Conservation (phyloP, 2,797 vertebrate species). For the Melanogrammus aeglefinus region DNA sequence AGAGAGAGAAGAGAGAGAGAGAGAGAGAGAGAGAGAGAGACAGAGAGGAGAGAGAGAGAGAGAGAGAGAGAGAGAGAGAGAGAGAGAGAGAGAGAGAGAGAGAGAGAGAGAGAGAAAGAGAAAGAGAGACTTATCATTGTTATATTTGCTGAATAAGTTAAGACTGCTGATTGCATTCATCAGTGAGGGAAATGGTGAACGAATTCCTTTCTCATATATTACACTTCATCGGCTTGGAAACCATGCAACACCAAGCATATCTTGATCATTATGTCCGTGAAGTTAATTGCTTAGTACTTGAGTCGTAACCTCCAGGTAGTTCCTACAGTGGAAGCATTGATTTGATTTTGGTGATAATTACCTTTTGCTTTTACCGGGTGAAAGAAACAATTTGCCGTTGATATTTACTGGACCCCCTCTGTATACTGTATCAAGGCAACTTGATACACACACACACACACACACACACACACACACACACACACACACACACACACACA, state of each 20-base stretch:
- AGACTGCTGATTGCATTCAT: slow-evolving; percentile 16
- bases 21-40: slow-evolving; percentile 18
- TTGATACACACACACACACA: too few species aligned
- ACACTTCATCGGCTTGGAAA: slow-evolving; percentile 28
- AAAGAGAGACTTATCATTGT: slow-evolving; percentile 18
- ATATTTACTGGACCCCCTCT: neutral
- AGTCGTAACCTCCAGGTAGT: slow-evolving; percentile 35
- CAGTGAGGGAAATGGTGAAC: slow-evolving; percentile 10
- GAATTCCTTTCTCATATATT: slow-evolving; percentile 13
- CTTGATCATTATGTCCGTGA: slow-evolving; percentile 36
- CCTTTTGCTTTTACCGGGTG: neutral
- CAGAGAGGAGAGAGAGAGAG: too few species aligned
- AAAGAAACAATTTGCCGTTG: neutral
- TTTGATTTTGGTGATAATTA: neutral
- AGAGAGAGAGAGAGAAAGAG: slow-evolving; percentile 25
- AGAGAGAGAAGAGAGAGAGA: slow-evolving; percentile 25
- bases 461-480: too few species aligned
- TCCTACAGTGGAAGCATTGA: slow-evolving; percentile 5
- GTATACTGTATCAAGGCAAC: too few species aligned
- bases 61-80: slow-evolving; percentile 34
- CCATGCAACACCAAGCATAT: slow-evolving; percentile 34
- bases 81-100: slow-evolving; percentile 42
- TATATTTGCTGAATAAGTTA: slow-evolving; percentile 6
- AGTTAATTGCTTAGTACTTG: slow-evolving; percentile 53
- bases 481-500: too few species aligned